Percentiles rank a stretch among this genome's conserved stretches.
phyloP scores from a whole-genome alignment of 1,140 invertebrate species.

The Brachionus sp. region DNA sequence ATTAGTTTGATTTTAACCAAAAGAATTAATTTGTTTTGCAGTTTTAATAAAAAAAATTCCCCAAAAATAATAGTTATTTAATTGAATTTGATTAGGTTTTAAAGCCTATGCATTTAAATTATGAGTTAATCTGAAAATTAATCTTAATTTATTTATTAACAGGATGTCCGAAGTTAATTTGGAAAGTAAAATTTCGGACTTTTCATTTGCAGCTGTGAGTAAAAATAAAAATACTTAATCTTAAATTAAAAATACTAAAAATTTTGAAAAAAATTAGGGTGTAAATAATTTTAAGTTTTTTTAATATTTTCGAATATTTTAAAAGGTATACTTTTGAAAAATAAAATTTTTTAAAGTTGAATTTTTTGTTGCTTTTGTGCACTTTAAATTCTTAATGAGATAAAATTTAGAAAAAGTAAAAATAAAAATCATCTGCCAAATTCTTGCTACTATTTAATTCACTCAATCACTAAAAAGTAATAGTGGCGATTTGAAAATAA shows the following conservation, averaged over 20 bases:
- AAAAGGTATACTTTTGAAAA: neutral
- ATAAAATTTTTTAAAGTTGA: neutral
- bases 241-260: neutral
- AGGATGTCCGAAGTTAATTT: constrained; percentile 3
- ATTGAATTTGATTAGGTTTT: neutral
- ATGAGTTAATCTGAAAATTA: neutral
- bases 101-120: neutral
- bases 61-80: neutral
- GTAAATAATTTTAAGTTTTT: too few relatives aligned
- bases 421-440: too few relatives aligned
- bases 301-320: too few relatives aligned
- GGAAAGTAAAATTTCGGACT: neutral
- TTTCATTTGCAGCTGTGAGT: constrained; percentile 30
- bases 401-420: too few relatives aligned
- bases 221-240: too few relatives aligned
- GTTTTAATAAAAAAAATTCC: constrained; percentile 18
- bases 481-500: too few relatives aligned
- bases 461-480: too few relatives aligned
- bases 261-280: neutral
- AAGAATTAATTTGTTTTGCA: neutral
- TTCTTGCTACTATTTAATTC: too few relatives aligned
- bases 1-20: neutral
- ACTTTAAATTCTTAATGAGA: too few relatives aligned
- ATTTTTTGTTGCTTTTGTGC: too few relatives aligned
- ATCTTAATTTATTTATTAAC: neutral